Percentiles rank a stretch among this genome's conserved stretches.
phyloP scores from a whole-genome alignment of 2,888 invertebrate genomes.

The Limnephilus auricula region DNA sequence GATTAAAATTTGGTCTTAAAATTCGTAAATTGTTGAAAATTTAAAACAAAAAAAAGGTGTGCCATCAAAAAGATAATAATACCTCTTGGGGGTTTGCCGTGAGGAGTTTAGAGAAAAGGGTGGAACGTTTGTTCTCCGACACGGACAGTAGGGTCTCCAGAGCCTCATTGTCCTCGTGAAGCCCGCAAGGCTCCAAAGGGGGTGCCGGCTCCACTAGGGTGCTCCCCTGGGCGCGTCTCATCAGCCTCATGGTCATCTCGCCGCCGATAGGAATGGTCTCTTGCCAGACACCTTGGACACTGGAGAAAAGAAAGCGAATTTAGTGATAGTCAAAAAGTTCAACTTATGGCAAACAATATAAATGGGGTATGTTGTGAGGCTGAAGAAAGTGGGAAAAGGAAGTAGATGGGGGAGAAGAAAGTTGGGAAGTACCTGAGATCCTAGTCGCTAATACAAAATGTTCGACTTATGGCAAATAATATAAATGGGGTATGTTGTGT shows the following conservation, averaged over 20 bases:
- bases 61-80: conserved; percentile 26
- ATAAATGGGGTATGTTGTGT: no score
- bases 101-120: conserved; percentile 87
- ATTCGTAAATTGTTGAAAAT: no score
- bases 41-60: no score
- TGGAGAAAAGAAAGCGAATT: conserved; percentile 68
- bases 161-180: conserved; percentile 69
- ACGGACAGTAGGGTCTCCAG: conserved; percentile 71
- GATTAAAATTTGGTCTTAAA: no score
- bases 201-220: conserved; percentile 82
- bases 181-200: conserved; percentile 77
- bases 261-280: conserved; percentile 80
- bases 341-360: not conserved
- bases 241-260: conserved; percentile 87
- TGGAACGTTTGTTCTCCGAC: conserved; percentile 75
- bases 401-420: no score
- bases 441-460: not conserved
- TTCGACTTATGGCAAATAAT: not conserved
- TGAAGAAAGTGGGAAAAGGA: no score
- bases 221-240: conserved; percentile 87
- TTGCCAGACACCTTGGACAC: conserved; percentile 80
- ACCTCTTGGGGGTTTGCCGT: conserved; percentile 84
- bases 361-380: no score
- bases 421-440: no score
- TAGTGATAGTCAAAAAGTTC: not conserved